Evolutionary conservation across 2,888 invertebrate species (phyloP), one percentile per base, ranked within the genome.

Genomic region (Germaria angustata): DNA sequence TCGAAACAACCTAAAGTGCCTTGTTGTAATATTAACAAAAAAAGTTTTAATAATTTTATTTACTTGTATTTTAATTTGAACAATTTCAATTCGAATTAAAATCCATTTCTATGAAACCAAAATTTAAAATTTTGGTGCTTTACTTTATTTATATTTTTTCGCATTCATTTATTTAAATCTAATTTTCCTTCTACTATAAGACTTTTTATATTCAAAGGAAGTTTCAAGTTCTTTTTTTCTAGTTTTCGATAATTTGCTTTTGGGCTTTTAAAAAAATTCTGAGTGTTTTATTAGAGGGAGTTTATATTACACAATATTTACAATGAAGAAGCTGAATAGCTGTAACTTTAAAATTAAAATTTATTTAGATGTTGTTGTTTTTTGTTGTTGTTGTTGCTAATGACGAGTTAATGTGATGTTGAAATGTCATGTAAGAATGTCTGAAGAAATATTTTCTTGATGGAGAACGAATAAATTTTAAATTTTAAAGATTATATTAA

Each of bases 261-360:
- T 28, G 79, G 80, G 11, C 9, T 20, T 22, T 87, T 32, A 75
- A 81, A 80, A 81, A 89, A 90, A 91, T 91, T 91, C 91, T 91
- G 91, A 91, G 90, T 90, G 86, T 88, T 88, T 90, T 2, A 11
- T 65, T 57, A 41, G 17, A 28, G 15, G 32, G 39, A 51, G 34
- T 80, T 80, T 82, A 69, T 89, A 91, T 89, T 89, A 89, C 90
- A 91, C 91, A 91, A 90, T 90, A 91, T 91, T 91, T 91, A 91
- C 91, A 90, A 91, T 90, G 88, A 91, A 88, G 72, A 89, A 91
- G 91, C 89, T 90, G 90, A 90, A 91, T 91, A 91, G 88, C 91
- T 90, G 91, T 89, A 91, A 89, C 89, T 90, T 89, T 89, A 90
- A 89, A 90, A 90, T 89, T 87, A 86, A 87, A 87, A 80, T 80